A percentile compares a stretch with the other conserved stretches of the same genome.
Conservation (phyloP, 1,140 invertebrate genomes). For the Vanessa tameamea region DNA sequence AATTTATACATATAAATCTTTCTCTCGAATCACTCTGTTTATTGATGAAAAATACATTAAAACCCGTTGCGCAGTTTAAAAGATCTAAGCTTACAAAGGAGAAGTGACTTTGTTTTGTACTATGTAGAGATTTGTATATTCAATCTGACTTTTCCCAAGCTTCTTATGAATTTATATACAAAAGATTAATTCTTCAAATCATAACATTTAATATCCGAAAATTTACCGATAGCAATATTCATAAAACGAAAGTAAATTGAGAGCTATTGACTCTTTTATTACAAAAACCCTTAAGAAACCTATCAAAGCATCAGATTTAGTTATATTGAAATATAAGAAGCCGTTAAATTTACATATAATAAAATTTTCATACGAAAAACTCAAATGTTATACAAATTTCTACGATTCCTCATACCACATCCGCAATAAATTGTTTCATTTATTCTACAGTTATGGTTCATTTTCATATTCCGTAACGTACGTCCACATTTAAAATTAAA, state of each 20-base stretch:
- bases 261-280: constrained; percentile 8
- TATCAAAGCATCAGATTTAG: constrained; percentile 14
- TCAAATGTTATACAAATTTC: constrained; percentile 28
- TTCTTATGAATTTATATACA: too few species aligned
- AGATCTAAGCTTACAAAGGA: too few species aligned
- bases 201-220: too few species aligned
- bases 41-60: too few species aligned
- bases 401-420: background rate
- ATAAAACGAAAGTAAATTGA: background rate
- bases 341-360: constrained; percentile 21
- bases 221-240: background rate
- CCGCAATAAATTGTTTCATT: background rate
- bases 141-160: too few species aligned
- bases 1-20: too few species aligned
- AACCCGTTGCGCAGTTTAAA: too few species aligned
- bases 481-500: too few species aligned
- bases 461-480: background rate
- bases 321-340: constrained; percentile 17
- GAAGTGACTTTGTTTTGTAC: too few species aligned
- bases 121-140: too few species aligned
- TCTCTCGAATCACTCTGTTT: too few species aligned
- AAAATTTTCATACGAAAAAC: constrained; percentile 23
- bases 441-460: background rate
- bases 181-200: too few species aligned
- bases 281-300: constrained; percentile 1